Conservation (phyloP, 2,113 vertebrate genomes). For the Calidris pugnax region DNA sequence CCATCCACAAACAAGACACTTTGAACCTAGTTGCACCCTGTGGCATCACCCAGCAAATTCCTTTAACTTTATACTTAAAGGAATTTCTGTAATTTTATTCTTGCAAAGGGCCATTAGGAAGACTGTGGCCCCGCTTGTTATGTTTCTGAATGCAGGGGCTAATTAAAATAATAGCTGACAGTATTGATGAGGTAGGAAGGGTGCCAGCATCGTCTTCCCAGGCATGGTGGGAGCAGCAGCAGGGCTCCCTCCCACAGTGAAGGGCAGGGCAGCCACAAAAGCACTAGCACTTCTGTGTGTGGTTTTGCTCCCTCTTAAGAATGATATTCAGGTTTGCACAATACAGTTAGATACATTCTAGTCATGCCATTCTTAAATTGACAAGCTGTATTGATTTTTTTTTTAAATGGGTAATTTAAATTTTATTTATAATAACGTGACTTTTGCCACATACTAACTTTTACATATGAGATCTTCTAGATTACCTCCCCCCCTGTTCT, state of each 20-base stretch:
- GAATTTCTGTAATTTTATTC: background rate
- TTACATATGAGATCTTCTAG: background rate
- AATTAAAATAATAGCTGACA: background rate
- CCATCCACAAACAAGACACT: background rate
- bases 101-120: background rate
- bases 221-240: fast-evolving
- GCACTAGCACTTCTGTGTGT: background rate
- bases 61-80: background rate
- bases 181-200: background rate
- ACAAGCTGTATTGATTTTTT: background rate
- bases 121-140: background rate
- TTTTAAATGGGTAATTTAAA: background rate
- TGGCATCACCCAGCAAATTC: background rate
- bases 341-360: background rate
- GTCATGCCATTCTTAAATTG: background rate
- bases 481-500: background rate
- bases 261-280: background rate
- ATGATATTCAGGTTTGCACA: background rate
- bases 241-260: background rate
- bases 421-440: background rate
- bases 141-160: background rate
- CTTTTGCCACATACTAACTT: background rate
- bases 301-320: background rate
- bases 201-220: background rate
- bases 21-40: background rate